Percentiles rank a stretch among this genome's conserved stretches.
These are phyloP conservation scores for Panurus biarmicus DNA, from an alignment of 2,113 vertebrate genomes.

Conservation along the genomic window DNA sequence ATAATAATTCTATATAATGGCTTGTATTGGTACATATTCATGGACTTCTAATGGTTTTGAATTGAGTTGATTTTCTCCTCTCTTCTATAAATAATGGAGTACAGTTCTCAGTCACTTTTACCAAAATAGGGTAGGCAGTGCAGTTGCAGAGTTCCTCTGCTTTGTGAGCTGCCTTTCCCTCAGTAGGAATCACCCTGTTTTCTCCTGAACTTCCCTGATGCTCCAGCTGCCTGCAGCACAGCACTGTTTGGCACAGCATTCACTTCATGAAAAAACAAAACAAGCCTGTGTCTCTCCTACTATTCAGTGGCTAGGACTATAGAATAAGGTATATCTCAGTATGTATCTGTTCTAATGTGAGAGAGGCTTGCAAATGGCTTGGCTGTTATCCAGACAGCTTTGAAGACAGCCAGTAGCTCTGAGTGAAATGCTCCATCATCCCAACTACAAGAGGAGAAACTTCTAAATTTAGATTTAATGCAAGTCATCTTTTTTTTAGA, in stretches of 20 bases:
- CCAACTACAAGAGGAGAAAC: not conserved
- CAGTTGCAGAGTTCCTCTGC: not conserved
- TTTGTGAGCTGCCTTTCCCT: not conserved
- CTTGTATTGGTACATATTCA: not conserved
- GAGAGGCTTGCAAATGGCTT: not conserved
- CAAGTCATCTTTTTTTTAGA: not conserved
- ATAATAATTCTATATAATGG: too few relatives aligned
- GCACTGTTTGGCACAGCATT: not conserved
- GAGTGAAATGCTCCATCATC: not conserved
- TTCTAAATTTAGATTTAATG: not conserved
- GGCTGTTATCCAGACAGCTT: not conserved
- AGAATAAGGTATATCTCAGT: not conserved
- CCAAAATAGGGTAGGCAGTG: not conserved
- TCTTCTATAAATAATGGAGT: not conserved
- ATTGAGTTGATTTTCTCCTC: not conserved
- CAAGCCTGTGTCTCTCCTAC: not conserved
- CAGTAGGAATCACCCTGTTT: not conserved
- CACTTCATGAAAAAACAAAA: not conserved
- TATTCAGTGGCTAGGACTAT: not conserved
- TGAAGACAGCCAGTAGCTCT: not conserved
- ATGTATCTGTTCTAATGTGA: not conserved
- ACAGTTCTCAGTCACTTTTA: not conserved
- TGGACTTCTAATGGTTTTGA: not conserved
- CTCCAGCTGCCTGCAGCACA: rapidly evolving
- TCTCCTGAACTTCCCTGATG: not conserved